These are phyloP conservation scores for Actenoides hombroni DNA, from an alignment of 2,113 vertebrate genomes.

Conservation along the genomic window DNA sequence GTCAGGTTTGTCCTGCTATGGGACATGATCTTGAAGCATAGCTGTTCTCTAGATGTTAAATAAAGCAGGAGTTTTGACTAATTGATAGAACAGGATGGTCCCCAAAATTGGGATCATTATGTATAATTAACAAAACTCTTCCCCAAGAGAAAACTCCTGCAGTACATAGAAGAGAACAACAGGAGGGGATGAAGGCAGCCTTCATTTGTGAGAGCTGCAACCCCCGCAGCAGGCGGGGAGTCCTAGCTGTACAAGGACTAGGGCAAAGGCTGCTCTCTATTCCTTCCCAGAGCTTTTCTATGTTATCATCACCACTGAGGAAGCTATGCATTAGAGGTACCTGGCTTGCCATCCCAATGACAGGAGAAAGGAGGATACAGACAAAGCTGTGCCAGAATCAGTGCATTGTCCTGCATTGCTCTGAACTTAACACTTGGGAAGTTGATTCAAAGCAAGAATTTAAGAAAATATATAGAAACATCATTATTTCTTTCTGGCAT, in stretches of 20 bases:
- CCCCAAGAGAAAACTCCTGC: background rate
- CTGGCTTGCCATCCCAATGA: background rate
- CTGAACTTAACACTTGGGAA: background rate
- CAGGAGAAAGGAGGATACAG: rapidly evolving
- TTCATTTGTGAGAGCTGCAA: background rate
- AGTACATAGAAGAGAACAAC: background rate
- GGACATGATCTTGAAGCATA: background rate
- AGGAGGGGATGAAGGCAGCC: background rate
- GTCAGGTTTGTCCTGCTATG: background rate
- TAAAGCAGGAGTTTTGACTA: background rate
- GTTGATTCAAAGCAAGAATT: background rate
- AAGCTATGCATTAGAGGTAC: background rate
- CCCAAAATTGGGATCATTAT: background rate
- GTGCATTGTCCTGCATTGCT: background rate
- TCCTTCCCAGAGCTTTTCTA: background rate
- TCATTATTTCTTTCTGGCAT: background rate
- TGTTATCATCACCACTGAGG: background rate
- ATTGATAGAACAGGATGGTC: background rate
- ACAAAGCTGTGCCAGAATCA: background rate
- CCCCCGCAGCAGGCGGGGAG: background rate
- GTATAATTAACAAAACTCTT: background rate
- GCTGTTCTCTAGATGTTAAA: background rate
- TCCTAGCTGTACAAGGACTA: background rate
- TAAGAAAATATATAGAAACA: background rate
- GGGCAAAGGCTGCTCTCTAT: background rate